Percentiles rank a stretch among this genome's conserved stretches.
Evolutionary conservation across 2,888 invertebrate genomes (phyloP).

Genomic region (Patella pellucida): DNA sequence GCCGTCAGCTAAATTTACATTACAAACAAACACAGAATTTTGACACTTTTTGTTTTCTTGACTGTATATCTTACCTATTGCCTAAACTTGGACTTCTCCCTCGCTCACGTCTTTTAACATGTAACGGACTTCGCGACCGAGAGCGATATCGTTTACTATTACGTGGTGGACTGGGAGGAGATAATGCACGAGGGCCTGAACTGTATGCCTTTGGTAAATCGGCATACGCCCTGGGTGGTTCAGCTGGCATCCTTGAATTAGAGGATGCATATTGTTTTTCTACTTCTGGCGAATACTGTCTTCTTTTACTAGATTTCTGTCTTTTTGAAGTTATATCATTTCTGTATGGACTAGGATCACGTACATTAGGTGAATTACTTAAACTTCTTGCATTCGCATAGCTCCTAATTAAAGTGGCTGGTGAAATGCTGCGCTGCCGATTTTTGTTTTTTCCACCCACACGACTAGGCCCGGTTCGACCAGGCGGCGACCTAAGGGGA

Average conservation of each 20-base stretch:
- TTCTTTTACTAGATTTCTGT: conserved; percentile 48
- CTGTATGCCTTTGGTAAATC: conserved; percentile 57
- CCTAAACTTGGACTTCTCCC: conserved; percentile 40
- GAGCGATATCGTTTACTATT: conserved; percentile 46
- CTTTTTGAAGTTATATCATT: conserved; percentile 41
- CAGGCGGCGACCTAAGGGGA: neutral
- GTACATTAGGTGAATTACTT: conserved; percentile 55
- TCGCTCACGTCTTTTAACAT: conserved; percentile 36
- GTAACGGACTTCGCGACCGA: conserved; percentile 40
- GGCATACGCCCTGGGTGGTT: conserved; percentile 48
- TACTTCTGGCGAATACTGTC: conserved; percentile 24
- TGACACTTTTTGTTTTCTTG: too few relatives aligned
- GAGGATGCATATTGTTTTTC: conserved; percentile 17
- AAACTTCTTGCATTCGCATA: conserved; percentile 53
- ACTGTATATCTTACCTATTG: conserved; percentile 17
- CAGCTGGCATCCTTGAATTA: conserved; percentile 20
- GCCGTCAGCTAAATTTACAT: too few relatives aligned
- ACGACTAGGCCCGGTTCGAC: conserved; percentile 25
- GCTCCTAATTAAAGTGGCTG: conserved; percentile 45
- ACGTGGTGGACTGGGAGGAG: conserved; percentile 28
- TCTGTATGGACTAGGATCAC: conserved; percentile 44
- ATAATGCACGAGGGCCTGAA: conserved; percentile 1
- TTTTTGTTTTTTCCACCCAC: conserved; percentile 17
- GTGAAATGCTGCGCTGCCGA: conserved; percentile 29
- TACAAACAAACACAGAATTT: too few relatives aligned